These are phyloP conservation scores for Steinernema scapterisci DNA, from an alignment of 2,888 invertebrate species.

Conservation along the genomic window DNA sequence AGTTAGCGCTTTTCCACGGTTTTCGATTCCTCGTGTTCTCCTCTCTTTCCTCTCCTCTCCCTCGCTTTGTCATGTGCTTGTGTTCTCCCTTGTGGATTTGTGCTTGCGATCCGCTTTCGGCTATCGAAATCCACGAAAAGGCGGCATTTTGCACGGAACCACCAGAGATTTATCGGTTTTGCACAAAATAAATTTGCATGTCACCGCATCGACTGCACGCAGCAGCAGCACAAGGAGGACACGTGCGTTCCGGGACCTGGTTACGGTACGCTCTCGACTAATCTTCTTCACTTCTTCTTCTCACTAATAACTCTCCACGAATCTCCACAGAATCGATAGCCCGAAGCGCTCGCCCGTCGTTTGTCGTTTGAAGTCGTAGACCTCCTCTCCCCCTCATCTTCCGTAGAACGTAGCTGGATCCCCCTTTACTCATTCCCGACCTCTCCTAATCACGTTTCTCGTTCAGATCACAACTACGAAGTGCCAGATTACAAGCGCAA, in stretches of 20 bases:
- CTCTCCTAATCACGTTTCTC: neutral
- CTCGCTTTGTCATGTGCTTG: neutral
- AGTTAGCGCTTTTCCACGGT: constrained; percentile 30
- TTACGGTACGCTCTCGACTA: neutral
- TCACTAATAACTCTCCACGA: neutral
- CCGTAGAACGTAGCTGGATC: neutral
- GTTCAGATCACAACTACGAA: constrained; percentile 29
- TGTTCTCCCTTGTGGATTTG: neutral
- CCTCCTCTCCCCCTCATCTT: constrained; percentile 12
- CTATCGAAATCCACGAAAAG: constrained; percentile 20
- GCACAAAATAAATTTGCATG: constrained; percentile 11
- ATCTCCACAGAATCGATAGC: neutral
- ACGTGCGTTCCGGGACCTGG: neutral
- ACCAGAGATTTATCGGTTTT: neutral
- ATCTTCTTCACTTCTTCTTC: neutral
- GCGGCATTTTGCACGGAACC: neutral
- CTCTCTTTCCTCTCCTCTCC: neutral
- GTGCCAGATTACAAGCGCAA: constrained; percentile 20
- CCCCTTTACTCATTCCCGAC: neutral
- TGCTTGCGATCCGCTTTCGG: constrained; percentile 25
- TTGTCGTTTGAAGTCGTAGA: constrained; percentile 29
- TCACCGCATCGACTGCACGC: neutral
- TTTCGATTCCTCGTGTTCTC: neutral
- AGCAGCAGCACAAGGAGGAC: neutral
- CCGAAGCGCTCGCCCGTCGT: constrained; percentile 28